These are phyloP conservation scores for Lithobates sylvaticus DNA, from an alignment of 2,797 vertebrate genomes.

Conservation along the genomic window DNA sequence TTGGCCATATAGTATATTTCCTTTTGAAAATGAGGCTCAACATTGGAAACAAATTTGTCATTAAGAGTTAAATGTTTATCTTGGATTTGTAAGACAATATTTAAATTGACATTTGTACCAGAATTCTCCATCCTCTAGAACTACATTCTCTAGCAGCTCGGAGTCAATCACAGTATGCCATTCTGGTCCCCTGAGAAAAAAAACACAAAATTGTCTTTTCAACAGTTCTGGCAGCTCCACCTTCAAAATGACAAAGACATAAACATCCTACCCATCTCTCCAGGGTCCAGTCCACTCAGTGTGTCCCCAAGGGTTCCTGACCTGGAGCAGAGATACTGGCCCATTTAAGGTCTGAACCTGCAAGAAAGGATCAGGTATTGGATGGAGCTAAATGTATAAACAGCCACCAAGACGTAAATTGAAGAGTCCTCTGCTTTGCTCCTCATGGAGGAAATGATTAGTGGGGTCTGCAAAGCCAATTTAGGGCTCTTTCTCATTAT, in stretches of 20 bases:
- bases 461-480: too few relatives aligned
- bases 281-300: constrained; percentile 80
- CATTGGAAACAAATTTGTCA: too few relatives aligned
- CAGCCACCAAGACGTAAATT: background rate
- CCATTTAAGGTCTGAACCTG: constrained; percentile 71
- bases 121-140: constrained; percentile 80
- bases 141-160: constrained; percentile 65
- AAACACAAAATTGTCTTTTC: background rate
- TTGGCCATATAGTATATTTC: too few relatives aligned
- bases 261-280: constrained; percentile 71
- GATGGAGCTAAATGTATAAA: background rate
- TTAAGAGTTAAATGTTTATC: too few relatives aligned
- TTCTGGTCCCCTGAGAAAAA: constrained; percentile 39
- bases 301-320: constrained; percentile 82
- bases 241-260: background rate
- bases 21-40: too few relatives aligned
- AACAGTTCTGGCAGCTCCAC: background rate
- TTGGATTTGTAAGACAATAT: too few relatives aligned
- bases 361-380: background rate
- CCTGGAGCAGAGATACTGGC: constrained; percentile 70
- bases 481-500: too few relatives aligned
- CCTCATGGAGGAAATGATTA: too few relatives aligned
- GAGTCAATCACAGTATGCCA: constrained; percentile 68
- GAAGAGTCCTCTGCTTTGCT: too few relatives aligned
- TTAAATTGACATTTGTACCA: constrained; percentile 70